A percentile compares a stretch with the other conserved stretches of the same genome.
These are phyloP conservation scores for Drosophila planitibia DNA, from an alignment of 2,888 invertebrate species.

Conservation along the genomic window DNA sequence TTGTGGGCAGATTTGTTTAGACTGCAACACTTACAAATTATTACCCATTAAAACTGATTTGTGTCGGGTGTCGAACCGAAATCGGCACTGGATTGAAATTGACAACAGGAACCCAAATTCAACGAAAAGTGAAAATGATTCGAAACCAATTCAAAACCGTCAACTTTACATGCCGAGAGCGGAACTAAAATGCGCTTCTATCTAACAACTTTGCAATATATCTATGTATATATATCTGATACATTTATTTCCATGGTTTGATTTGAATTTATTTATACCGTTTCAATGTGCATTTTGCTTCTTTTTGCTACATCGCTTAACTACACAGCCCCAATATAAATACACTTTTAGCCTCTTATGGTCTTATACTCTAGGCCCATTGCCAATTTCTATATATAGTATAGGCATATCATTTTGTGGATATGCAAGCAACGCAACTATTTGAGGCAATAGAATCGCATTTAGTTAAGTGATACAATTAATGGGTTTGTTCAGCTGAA, in stretches of 20 bases:
- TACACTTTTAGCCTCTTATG: constrained; percentile 42
- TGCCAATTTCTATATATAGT: constrained; percentile 40
- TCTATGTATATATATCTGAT: not conserved
- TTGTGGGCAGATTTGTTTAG: not conserved
- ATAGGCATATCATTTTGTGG: constrained; percentile 1
- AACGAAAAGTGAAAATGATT: not conserved
- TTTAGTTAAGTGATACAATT: constrained; percentile 64
- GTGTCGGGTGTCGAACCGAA: not conserved
- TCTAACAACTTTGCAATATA: not conserved
- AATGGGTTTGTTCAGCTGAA: constrained; percentile 34
- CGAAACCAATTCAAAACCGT: not conserved
- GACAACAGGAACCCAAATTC: not conserved
- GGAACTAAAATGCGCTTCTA: not conserved
- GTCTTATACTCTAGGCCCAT: constrained; percentile 33
- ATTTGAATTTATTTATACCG: constrained; percentile 24
- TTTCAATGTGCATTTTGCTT: constrained; percentile 1
- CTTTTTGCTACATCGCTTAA: constrained; percentile 13
- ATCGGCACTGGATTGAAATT: not conserved
- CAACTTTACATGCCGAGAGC: too few species aligned
- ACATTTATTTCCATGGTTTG: not conserved
- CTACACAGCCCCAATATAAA: constrained; percentile 11
- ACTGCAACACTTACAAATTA: not conserved
- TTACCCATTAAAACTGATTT: not conserved
- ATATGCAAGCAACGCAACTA: constrained; percentile 8
- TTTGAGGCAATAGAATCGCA: constrained; percentile 37